A percentile compares a stretch with the other conserved stretches of the same genome.
Conservation (phyloP, 2,888 invertebrate species). For the Aelia acuminata region DNA sequence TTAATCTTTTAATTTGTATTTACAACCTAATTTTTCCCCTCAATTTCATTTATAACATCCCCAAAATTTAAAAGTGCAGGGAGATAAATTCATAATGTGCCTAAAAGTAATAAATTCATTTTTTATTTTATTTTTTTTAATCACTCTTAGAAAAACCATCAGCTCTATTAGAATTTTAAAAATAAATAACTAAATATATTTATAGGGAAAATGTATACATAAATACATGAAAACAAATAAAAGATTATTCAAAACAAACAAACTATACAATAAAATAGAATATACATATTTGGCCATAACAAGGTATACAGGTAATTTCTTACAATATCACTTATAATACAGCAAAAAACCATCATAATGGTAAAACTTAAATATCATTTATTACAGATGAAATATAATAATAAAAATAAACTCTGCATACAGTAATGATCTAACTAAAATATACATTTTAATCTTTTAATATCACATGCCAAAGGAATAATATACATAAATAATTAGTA, state of each 20-base stretch:
- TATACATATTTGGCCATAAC: constrained; percentile 6
- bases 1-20: too few relatives aligned
- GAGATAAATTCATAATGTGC: too few relatives aligned
- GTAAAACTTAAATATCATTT: not conserved
- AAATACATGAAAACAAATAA: not conserved
- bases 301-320: not conserved
- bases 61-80: too few relatives aligned
- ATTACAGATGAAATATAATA: not conserved
- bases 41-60: too few relatives aligned
- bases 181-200: not conserved
- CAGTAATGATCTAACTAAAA: not conserved
- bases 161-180: not conserved
- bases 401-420: constrained; percentile 9
- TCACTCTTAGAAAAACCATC: too few relatives aligned
- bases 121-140: too few relatives aligned
- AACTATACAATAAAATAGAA: not conserved
- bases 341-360: not conserved
- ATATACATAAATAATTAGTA: not conserved
- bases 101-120: too few relatives aligned
- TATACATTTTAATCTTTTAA: not conserved
- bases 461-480: not conserved
- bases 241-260: not conserved
- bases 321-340: not conserved
- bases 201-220: not conserved
- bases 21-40: too few relatives aligned